Conservation (phyloP, 2,888 invertebrate species). For the Phrixothrix hirtus region DNA sequence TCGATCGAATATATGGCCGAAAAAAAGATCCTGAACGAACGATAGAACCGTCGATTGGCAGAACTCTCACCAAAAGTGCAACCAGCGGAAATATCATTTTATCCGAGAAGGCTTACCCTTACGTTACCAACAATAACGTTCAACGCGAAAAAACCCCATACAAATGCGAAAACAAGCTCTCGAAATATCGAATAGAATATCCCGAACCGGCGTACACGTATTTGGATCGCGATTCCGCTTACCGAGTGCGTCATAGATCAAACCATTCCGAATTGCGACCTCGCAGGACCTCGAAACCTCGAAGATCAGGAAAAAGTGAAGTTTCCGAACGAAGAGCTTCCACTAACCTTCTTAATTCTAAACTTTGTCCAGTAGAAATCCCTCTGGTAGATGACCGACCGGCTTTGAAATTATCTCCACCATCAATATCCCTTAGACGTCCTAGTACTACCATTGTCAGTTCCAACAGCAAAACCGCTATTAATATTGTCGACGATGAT, state of each 20-base stretch:
- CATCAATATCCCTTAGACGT: constrained; percentile 3
- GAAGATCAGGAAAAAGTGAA: constrained; percentile 68
- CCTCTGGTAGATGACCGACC: constrained; percentile 37
- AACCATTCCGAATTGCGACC: constrained; percentile 53
- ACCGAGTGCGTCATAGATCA: constrained; percentile 50
- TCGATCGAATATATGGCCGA: constrained; percentile 69
- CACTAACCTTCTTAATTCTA: constrained; percentile 55
- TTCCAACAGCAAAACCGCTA: not conserved
- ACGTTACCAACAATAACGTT: constrained; percentile 54
- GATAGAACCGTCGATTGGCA: constrained; percentile 63
- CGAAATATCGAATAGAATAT: constrained; percentile 33
- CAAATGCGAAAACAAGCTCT: constrained; percentile 41
- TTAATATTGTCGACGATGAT: constrained; percentile 53
- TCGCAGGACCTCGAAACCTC: constrained; percentile 57
- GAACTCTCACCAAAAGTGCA: constrained; percentile 67
- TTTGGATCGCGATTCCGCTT: constrained; percentile 48
- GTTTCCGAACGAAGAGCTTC: constrained; percentile 57
- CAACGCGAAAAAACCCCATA: constrained; percentile 69
- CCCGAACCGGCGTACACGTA: constrained; percentile 52
- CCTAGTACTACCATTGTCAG: constrained; percentile 3
- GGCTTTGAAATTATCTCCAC: constrained; percentile 8
- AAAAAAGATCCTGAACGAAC: constrained; percentile 69
- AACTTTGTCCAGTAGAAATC: constrained; percentile 60
- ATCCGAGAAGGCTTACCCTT: constrained; percentile 69
- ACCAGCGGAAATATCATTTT: constrained; percentile 68